Evolutionary conservation across 2,797 vertebrate species (phyloP).

Genomic region (Mormyrus hasselquistii): DNA sequence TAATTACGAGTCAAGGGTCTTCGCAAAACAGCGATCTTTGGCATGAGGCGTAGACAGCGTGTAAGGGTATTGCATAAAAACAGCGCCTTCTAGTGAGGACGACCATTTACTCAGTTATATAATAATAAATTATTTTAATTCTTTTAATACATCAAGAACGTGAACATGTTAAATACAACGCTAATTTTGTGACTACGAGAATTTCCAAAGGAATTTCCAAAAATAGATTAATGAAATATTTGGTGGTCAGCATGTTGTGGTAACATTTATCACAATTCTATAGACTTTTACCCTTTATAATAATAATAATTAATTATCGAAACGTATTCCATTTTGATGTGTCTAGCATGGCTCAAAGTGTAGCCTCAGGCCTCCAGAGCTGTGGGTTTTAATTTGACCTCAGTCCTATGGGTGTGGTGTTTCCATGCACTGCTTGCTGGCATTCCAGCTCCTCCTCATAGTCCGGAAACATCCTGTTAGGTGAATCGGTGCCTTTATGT

Average conservation of each 20-base stretch:
- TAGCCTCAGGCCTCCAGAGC: not conserved
- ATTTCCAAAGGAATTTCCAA: not conserved
- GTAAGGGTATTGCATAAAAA: not conserved
- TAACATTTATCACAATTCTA: not conserved
- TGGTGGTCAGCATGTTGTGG: not conserved
- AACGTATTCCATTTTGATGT: not conserved
- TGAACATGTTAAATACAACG: not conserved
- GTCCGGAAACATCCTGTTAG: not conserved
- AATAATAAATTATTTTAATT: not conserved
- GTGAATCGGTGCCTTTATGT: not conserved
- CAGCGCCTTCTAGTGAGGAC: slow-evolving; percentile 7
- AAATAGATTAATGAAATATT: not conserved
- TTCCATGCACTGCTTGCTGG: not conserved
- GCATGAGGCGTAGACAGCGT: not conserved
- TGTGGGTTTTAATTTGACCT: not conserved
- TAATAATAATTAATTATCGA: not conserved
- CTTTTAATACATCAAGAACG: not conserved
- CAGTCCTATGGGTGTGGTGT: not conserved
- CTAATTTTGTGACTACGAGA: not conserved
- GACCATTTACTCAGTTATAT: not conserved
- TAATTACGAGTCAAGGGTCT: not conserved
- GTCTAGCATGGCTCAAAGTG: not conserved
- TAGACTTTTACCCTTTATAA: not conserved
- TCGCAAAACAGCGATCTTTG: not conserved
- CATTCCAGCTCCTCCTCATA: not conserved